These are phyloP conservation scores for Acholoe squamosa DNA, from an alignment of 2,888 invertebrate genomes.

Conservation along the genomic window DNA sequence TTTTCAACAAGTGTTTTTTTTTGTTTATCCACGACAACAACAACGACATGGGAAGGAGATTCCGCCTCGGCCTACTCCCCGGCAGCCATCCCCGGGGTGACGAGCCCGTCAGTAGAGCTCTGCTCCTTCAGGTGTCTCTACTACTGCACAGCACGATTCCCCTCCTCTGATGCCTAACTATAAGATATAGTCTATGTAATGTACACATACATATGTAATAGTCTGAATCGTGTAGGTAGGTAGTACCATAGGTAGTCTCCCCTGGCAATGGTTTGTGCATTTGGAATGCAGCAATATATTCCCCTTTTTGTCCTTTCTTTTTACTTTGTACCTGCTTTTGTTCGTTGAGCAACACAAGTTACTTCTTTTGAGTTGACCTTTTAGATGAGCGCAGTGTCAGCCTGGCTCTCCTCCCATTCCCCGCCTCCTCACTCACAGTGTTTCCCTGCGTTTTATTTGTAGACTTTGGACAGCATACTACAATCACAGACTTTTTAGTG, in stretches of 20 bases:
- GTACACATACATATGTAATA: constrained; percentile 34
- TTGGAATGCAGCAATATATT: constrained; percentile 55
- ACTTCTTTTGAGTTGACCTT: background rate
- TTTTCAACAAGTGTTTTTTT: constrained; percentile 45
- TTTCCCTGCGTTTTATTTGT: background rate
- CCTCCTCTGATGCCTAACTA: constrained; percentile 34
- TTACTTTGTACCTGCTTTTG: background rate
- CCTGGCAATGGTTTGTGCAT: constrained; percentile 62
- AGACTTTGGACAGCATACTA: background rate
- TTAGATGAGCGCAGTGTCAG: background rate
- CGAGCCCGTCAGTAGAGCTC: background rate
- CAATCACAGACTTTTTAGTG: constrained; percentile 18
- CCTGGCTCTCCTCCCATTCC: background rate
- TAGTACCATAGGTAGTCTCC: background rate
- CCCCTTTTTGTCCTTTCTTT: background rate
- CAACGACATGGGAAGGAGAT: constrained; percentile 24
- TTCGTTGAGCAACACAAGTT: constrained; percentile 50
- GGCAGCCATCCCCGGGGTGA: background rate
- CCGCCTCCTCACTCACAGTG: background rate
- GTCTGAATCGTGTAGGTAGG: constrained; percentile 34
- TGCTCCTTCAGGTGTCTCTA: background rate
- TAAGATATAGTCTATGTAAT: constrained; percentile 36
- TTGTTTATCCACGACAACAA: constrained; percentile 34
- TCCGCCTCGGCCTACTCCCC: background rate
- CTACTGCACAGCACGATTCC: constrained; percentile 45